These are phyloP conservation scores for Luperina nickerlii DNA, from an alignment of 2,888 invertebrate genomes.

Conservation along the genomic window DNA sequence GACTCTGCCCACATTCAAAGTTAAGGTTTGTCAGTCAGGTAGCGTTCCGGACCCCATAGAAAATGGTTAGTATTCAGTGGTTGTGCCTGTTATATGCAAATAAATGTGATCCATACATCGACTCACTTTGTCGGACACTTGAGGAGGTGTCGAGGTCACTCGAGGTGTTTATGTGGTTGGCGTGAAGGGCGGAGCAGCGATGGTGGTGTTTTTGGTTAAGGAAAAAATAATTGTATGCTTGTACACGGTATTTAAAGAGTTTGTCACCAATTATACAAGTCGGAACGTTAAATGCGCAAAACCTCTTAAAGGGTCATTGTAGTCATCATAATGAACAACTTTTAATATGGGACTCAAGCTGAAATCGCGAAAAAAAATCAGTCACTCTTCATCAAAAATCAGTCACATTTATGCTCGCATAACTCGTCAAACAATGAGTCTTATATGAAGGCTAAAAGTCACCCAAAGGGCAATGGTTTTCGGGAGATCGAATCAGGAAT, in stretches of 20 bases:
- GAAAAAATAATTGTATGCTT: not conserved
- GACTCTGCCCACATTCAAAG: conserved; percentile 6
- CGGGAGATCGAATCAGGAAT: no score
- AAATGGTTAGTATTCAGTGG: conserved; percentile 52
- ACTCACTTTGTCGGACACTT: conserved; percentile 50
- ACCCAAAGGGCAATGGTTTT: no score
- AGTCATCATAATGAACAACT: no score
- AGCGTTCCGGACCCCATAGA: conserved; percentile 21
- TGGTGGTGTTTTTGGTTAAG: not conserved
- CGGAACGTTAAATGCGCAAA: no score
- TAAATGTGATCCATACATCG: conserved; percentile 54
- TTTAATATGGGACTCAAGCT: no score
- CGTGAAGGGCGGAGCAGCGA: not conserved
- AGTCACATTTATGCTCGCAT: no score
- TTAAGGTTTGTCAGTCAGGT: conserved; percentile 41
- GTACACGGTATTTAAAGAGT: no score
- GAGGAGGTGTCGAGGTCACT: conserved; percentile 11
- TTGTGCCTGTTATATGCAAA: conserved; percentile 49
- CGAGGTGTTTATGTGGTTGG: conserved; percentile 1
- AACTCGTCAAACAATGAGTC: no score
- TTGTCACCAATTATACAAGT: not conserved
- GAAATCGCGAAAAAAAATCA: no score
- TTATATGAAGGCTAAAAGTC: no score
- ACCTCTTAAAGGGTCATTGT: no score
- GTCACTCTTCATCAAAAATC: no score